Evolutionary conservation across 2,888 invertebrate genomes (phyloP).

Genomic region (Rhamnusium bicolor): DNA sequence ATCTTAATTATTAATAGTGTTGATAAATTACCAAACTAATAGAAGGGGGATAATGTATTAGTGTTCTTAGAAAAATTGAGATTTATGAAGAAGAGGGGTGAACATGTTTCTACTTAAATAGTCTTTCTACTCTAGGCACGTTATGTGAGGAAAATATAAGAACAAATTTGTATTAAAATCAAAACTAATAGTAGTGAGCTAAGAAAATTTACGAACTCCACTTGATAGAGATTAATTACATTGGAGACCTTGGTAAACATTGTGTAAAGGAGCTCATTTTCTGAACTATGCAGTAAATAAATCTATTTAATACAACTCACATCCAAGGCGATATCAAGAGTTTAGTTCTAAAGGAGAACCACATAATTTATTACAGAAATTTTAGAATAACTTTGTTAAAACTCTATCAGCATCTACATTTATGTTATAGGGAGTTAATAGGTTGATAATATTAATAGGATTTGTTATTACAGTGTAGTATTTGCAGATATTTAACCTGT

Average conservation of each 20-base stretch:
- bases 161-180: background rate
- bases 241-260: background rate
- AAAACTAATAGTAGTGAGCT: constrained; percentile 6
- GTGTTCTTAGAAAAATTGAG: background rate
- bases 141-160: background rate
- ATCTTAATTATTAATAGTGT: background rate
- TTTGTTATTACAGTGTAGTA: no score
- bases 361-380: background rate
- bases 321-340: background rate
- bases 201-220: background rate
- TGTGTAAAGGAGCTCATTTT: background rate
- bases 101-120: constrained; percentile 3
- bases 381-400: background rate
- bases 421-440: background rate
- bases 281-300: background rate
- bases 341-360: background rate
- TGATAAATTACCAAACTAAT: background rate
- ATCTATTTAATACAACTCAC: background rate
- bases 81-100: background rate
- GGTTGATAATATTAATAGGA: no score
- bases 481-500: no score
- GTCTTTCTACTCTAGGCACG: background rate
- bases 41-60: background rate
- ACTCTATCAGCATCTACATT: background rate
- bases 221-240: constrained; percentile 14